Conservation (phyloP, 2,113 vertebrate genomes). For the Ageneiosus marmoratus region DNA sequence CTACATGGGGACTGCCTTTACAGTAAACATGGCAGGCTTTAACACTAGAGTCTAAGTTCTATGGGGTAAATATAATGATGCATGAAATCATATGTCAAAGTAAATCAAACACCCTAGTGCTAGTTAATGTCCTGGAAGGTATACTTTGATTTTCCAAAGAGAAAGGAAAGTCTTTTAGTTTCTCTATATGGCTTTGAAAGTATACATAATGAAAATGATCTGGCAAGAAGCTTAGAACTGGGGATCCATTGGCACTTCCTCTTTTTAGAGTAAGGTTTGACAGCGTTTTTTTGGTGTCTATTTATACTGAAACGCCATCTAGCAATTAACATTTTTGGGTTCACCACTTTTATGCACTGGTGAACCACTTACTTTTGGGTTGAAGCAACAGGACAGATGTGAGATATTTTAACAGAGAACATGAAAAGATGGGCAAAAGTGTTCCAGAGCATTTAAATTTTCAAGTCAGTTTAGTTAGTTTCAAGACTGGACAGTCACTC, state of each 20-base stretch:
- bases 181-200: constrained; percentile 31
- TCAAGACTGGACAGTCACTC: neutral
- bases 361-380: constrained; percentile 63
- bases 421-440: constrained; percentile 63
- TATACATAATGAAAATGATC: constrained; percentile 26
- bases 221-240: constrained; percentile 26
- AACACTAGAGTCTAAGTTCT: constrained; percentile 33
- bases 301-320: constrained; percentile 68
- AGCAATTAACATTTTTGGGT: constrained; percentile 73
- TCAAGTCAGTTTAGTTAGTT: constrained; percentile 15
- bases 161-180: constrained; percentile 13
- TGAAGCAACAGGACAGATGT: constrained; percentile 64
- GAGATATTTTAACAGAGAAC: constrained; percentile 70
- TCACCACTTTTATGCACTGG: constrained; percentile 71
- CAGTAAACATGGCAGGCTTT: constrained; percentile 47
- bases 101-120: constrained; percentile 34
- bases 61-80: constrained; percentile 58
- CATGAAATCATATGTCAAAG: constrained; percentile 63
- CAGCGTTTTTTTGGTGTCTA: constrained; percentile 62
- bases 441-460: constrained; percentile 34
- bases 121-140: constrained; percentile 2
- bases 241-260: constrained; percentile 57
- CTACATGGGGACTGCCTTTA: constrained; percentile 44
- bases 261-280: constrained; percentile 62
- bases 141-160: constrained; percentile 7